phyloP scores from a whole-genome alignment of 1,140 invertebrate species.

The Thrips palmi region DNA sequence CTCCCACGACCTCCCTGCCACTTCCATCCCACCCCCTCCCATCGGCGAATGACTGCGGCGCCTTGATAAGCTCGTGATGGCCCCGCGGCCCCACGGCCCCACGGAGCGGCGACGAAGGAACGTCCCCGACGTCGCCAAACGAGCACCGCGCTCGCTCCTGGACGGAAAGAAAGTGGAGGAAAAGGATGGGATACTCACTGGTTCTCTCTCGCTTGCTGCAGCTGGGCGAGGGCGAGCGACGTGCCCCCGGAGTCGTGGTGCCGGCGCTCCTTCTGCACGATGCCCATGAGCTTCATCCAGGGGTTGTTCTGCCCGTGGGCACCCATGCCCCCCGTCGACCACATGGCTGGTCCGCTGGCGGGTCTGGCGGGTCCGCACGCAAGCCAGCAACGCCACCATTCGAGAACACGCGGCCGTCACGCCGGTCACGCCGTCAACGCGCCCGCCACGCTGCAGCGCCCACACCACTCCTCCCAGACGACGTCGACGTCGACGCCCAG shows the following conservation, averaged over 20 bases:
- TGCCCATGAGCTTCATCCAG: slow-evolving; percentile 66
- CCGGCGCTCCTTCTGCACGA: slow-evolving; percentile 52
- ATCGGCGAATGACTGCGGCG: not conserved
- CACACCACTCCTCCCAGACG: too few relatives aligned
- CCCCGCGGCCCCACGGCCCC: not conserved
- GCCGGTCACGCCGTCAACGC: too few relatives aligned
- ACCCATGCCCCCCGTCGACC: slow-evolving; percentile 58
- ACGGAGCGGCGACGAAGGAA: not conserved
- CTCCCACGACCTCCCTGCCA: not conserved
- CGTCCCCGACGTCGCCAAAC: not conserved
- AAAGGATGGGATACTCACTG: slow-evolving; percentile 10
- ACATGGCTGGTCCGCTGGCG: slow-evolving; percentile 39
- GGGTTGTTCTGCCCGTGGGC: slow-evolving; percentile 53
- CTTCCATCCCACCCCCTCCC: slow-evolving; percentile 1
- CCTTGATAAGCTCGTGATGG: not conserved
- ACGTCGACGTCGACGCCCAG: too few relatives aligned
- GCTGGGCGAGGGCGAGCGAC: slow-evolving; percentile 6
- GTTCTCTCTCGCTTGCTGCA: slow-evolving; percentile 14
- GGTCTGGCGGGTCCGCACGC: slow-evolving; percentile 1
- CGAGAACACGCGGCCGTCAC: too few relatives aligned
- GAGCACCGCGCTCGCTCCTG: not conserved
- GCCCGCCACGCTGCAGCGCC: too few relatives aligned
- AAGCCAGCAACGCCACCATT: too few relatives aligned
- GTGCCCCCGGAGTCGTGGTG: slow-evolving; percentile 15
- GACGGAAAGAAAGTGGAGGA: not conserved